These are phyloP conservation scores for Thamnophis sirtalis DNA, from an alignment of 2,113 vertebrate species.

Conservation along the genomic window DNA sequence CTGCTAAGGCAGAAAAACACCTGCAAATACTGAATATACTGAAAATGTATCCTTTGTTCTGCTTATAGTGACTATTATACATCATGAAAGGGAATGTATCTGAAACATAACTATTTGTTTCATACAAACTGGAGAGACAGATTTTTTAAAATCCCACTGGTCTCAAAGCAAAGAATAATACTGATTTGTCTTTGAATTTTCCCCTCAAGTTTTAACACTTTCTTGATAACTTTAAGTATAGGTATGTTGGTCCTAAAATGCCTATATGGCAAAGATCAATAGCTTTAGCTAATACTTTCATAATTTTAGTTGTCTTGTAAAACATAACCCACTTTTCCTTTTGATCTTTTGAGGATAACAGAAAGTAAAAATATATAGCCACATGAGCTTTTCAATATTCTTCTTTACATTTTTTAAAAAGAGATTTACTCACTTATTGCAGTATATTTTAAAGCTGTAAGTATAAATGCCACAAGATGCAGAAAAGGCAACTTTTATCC, in stretches of 20 bases:
- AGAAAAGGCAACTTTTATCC: background rate
- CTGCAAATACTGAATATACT: background rate
- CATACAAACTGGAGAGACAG: constrained; percentile 6
- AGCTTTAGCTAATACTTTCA: constrained; percentile 1
- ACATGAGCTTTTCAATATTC: constrained; percentile 3
- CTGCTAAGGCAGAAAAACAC: background rate
- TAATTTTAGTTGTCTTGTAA: constrained; percentile 1
- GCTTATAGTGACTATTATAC: constrained; percentile 14
- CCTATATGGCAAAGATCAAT: background rate
- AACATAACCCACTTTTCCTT: background rate
- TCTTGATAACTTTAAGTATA: constrained; percentile 21
- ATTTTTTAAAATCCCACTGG: constrained; percentile 18
- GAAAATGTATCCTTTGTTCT: constrained; percentile 4
- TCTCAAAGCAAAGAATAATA: background rate
- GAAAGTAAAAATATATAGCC: background rate
- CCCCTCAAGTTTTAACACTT: background rate
- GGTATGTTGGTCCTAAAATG: background rate
- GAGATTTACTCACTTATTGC: background rate
- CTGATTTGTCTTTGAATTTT: constrained; percentile 14
- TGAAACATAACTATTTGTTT: constrained; percentile 39
- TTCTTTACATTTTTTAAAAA: background rate
- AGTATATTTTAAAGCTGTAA: background rate
- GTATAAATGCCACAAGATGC: fast-evolving
- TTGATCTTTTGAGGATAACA: background rate
- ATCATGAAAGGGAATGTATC: constrained; percentile 29